These are phyloP conservation scores for Neuroterus valhalla DNA, from an alignment of 1,140 invertebrate species.

Conservation along the genomic window DNA sequence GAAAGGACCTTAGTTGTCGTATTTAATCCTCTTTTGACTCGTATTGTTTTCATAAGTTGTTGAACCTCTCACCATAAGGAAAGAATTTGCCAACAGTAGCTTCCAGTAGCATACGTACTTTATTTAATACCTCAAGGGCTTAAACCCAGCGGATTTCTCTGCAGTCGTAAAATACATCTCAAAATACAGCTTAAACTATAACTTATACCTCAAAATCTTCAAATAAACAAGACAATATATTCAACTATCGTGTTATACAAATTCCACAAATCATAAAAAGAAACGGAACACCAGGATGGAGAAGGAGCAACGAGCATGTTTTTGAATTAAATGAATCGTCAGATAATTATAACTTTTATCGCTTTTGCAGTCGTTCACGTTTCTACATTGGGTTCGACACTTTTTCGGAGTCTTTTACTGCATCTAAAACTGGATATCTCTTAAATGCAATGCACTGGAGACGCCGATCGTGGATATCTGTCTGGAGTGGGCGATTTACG, in stretches of 20 bases:
- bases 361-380: neutral
- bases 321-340: constrained; percentile 1
- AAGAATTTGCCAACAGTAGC: neutral
- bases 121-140: neutral
- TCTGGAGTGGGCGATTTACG: constrained; percentile 9
- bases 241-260: neutral
- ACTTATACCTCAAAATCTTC: no score
- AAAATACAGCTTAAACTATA: neutral
- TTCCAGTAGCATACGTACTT: constrained; percentile 5
- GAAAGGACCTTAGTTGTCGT: neutral
- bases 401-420: neutral
- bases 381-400: neutral
- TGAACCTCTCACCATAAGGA: neutral
- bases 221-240: no score
- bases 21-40: constrained; percentile 6
- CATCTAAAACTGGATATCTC: constrained; percentile 19
- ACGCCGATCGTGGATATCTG: neutral
- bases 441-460: constrained; percentile 14
- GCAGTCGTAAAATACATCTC: neutral
- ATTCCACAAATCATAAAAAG: neutral
- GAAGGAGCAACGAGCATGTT: neutral
- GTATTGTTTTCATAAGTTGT: constrained; percentile 10
- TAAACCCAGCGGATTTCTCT: neutral
- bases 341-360: constrained; percentile 19
- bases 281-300: neutral